A percentile compares a stretch with the other conserved stretches of the same genome.
phyloP scores from a whole-genome alignment of 2,113 vertebrate genomes.

The Motacilla tschutschensis region DNA sequence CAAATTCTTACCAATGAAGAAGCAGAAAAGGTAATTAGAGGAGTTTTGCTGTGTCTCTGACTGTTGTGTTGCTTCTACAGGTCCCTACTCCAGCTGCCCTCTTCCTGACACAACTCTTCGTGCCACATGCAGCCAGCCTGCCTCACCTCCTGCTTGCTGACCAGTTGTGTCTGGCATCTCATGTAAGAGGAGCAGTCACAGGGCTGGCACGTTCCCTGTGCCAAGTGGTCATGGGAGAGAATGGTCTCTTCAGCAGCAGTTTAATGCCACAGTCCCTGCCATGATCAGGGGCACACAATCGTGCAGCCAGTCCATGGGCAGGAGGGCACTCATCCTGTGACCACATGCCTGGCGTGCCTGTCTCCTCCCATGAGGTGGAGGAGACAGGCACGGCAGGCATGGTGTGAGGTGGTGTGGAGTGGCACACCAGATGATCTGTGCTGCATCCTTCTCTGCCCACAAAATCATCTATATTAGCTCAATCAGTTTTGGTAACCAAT shows the following conservation, averaged over 20 bases:
- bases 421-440: not conserved
- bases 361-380: not conserved
- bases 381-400: no score
- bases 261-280: not conserved
- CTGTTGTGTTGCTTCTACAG: not conserved
- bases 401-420: not conserved
- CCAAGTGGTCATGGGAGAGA: not conserved
- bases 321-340: not conserved
- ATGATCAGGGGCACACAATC: rapidly evolving
- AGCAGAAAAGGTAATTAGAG: slow-evolving; percentile 84
- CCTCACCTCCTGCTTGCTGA: not conserved
- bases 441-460: not conserved
- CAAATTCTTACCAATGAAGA: slow-evolving; percentile 93
- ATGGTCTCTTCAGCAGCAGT: not conserved
- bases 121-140: not conserved
- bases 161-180: not conserved
- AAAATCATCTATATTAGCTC: not conserved
- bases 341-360: not conserved
- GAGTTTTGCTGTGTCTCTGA: not conserved
- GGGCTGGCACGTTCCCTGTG: not conserved
- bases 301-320: rapidly evolving
- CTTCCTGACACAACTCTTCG: rapidly evolving
- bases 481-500: not conserved
- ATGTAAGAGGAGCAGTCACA: not conserved
- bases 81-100: not conserved